Evolutionary conservation across 1,140 invertebrate genomes (phyloP).

Genomic region (Diachasmimorpha longicaudata): DNA sequence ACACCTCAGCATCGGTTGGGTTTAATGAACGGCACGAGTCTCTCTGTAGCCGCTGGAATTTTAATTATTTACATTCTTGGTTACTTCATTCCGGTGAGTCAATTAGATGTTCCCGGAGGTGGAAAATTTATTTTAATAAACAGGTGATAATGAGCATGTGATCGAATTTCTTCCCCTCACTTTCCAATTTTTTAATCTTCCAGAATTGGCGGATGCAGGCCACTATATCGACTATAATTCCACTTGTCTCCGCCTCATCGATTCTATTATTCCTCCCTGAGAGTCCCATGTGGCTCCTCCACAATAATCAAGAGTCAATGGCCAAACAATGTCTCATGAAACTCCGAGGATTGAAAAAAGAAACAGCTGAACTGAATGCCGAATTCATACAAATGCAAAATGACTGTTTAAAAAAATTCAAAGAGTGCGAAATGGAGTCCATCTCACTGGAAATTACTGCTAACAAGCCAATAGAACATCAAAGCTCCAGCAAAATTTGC

Average conservation of each 20-base stretch:
- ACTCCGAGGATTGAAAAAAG: slow-evolving; percentile 61
- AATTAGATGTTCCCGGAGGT: background rate
- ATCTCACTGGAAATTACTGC: background rate
- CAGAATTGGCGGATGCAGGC: background rate
- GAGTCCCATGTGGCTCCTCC: slow-evolving; percentile 71
- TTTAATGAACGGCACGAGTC: slow-evolving; percentile 66
- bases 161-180: too few species aligned
- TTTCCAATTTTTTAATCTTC: background rate
- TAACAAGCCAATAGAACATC: background rate
- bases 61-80: slow-evolving; percentile 66
- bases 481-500: slow-evolving; percentile 50
- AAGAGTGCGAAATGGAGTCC: background rate
- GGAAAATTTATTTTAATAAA: too few species aligned
- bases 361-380: slow-evolving; percentile 68
- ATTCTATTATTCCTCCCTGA: slow-evolving; percentile 68
- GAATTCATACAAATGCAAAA: slow-evolving; percentile 79
- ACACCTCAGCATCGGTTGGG: slow-evolving; percentile 64
- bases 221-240: slow-evolving; percentile 63
- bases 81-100: slow-evolving; percentile 48
- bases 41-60: slow-evolving; percentile 66
- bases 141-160: too few species aligned
- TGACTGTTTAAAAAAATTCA: slow-evolving; percentile 61
- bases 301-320: slow-evolving; percentile 56
- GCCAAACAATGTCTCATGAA: slow-evolving; percentile 59
- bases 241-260: slow-evolving; percentile 59